Conservation (phyloP, 2,113 vertebrate genomes). For the Neogale vison region DNA sequence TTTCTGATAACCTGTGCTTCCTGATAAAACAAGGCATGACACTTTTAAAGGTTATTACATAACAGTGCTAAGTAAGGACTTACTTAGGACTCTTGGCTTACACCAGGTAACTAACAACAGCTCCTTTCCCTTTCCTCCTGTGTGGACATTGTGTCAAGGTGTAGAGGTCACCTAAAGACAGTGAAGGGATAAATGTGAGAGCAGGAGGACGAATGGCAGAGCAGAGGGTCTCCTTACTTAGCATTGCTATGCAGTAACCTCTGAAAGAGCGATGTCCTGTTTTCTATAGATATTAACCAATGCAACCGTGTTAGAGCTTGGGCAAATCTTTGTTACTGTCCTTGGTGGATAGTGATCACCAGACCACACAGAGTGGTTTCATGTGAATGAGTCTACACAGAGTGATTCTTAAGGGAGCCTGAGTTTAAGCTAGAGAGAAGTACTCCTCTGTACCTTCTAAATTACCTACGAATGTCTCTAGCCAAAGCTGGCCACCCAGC, state of each 20-base stretch:
- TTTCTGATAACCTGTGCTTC: neutral
- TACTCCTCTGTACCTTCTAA: neutral
- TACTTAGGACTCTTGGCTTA: neutral
- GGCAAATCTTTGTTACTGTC: neutral
- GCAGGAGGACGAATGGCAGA: neutral
- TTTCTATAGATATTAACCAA: neutral
- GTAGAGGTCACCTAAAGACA: neutral
- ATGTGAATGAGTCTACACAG: neutral
- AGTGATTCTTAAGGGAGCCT: neutral
- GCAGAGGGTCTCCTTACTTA: neutral
- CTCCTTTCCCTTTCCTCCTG: neutral
- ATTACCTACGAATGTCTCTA: neutral
- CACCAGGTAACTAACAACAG: neutral
- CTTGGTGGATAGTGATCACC: neutral
- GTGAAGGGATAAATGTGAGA: neutral
- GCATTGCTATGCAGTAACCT: too few relatives aligned
- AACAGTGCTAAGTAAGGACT: neutral
- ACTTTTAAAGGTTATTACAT: neutral
- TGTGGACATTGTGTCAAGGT: neutral
- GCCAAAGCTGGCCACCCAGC: neutral
- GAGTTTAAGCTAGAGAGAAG: neutral
- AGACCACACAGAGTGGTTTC: neutral
- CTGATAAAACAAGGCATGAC: neutral
- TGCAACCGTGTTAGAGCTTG: neutral
- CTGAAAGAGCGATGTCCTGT: neutral